Base-by-base conservation (phyloP, 1,140 invertebrate species). In the Eurytemora carolleeae region DNA sequence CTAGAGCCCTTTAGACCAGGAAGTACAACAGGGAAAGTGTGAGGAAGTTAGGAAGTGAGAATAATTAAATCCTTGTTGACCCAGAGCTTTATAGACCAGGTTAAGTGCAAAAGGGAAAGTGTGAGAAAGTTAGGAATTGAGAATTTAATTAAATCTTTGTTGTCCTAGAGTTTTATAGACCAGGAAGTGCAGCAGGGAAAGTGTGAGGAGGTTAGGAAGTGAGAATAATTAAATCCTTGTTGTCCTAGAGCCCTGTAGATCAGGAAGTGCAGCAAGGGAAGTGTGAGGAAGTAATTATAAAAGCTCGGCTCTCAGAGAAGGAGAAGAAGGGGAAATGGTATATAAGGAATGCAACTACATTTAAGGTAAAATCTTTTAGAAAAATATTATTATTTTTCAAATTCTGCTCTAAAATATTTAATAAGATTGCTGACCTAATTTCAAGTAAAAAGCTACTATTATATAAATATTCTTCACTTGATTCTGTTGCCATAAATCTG, bases 311-410 rank as follows among this genome's bases (percentile, higher is more conserved):
- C 17, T 58, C 53, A 1, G 52, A 57, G 17, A 57, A 57, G 12
- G 52, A 62, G 20, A 53, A 57, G 26, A 62, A 62, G 57, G 60
- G 60, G 22, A 55, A 56, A 26, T 62, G 60, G 60, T 62, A 56
- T 54, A 20, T 58, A 12, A 56, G 55, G 18, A 62, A 56, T 25
- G 53, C 24, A 18, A 54, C 54, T 23, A 62, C 52, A 2, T 7
- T 3, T 25, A 56, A 12, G 19, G 20, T 61, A 19, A 55, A 16
- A 61, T 61, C 1, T 21, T 61, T 7, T 24, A 31, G 15, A 7
- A 25, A 24, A 24, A 58, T 24, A 59, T 22, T 2, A 59, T 3
- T 59, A 18, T 25, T 59, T 31, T 59, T n/a, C 58, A 57, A 57
- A n/a, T 20, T 22, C 56, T 57, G 20, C 1, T 57, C n/a, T n/a